These are phyloP conservation scores for Acyrthosiphon pisum DNA, from an alignment of 1,140 invertebrate species.

Conservation along the genomic window DNA sequence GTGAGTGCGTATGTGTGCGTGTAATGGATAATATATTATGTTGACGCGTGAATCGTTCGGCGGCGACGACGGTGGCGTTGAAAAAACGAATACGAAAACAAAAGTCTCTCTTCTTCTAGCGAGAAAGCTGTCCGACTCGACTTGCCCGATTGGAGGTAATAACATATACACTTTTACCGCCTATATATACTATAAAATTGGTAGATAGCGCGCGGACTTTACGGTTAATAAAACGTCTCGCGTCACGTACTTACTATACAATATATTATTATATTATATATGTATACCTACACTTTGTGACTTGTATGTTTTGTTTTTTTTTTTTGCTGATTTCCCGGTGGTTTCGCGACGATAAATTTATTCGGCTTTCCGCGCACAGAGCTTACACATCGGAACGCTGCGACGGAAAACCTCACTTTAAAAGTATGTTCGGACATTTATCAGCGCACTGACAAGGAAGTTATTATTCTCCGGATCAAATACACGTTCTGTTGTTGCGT, in stretches of 20 bases:
- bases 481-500: neutral
- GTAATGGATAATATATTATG: conserved; percentile 3
- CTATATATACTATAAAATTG: neutral
- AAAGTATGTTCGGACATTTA: conserved; percentile 12
- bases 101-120: neutral
- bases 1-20: neutral
- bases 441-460: neutral
- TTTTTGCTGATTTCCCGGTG: neutral
- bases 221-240: neutral
- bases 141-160: neutral
- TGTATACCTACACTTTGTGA: neutral
- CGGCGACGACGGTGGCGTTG: too few relatives aligned
- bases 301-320: neutral
- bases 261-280: neutral
- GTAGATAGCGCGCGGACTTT: neutral
- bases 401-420: neutral
- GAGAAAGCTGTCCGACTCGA: neutral
- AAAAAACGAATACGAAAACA: neutral
- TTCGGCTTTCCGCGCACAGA: neutral
- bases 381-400: neutral
- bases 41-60: neutral
- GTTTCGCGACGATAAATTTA: conserved; percentile 23
- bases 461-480: conserved; percentile 25
- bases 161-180: neutral
- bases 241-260: neutral